These are phyloP conservation scores for Aleiodes alternator DNA, from an alignment of 2,888 invertebrate genomes.

Conservation along the genomic window DNA sequence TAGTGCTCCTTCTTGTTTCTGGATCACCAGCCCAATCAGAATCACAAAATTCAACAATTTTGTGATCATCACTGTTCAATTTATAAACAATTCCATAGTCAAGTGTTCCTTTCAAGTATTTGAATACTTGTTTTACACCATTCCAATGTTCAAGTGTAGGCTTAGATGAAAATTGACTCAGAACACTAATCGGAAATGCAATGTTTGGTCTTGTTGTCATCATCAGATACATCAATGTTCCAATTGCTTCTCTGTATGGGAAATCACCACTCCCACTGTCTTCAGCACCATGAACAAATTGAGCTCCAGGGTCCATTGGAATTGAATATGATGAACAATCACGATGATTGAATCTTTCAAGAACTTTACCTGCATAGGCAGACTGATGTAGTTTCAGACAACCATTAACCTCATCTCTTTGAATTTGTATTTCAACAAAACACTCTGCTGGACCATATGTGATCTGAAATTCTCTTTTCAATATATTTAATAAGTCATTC, in stretches of 20 bases:
- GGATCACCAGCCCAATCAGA: constrained; percentile 40
- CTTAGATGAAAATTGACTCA: constrained; percentile 34
- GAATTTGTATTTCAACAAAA: not conserved
- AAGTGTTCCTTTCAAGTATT: constrained; percentile 37
- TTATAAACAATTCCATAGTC: constrained; percentile 33
- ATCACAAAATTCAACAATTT: constrained; percentile 34
- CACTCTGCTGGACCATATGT: constrained; percentile 45
- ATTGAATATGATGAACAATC: not conserved
- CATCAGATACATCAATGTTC: constrained; percentile 41
- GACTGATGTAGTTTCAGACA: constrained; percentile 48
- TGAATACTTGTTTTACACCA: constrained; percentile 29
- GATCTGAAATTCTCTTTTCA: constrained; percentile 46
- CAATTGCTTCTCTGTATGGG: constrained; percentile 46
- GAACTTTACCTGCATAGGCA: constrained; percentile 37
- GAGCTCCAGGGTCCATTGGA: not conserved
- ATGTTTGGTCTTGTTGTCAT: constrained; percentile 42
- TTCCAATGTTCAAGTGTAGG: constrained; percentile 35
- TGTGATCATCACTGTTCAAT: not conserved
- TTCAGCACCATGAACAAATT: constrained; percentile 6
- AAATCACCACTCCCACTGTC: not conserved
- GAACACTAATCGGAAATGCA: constrained; percentile 34
- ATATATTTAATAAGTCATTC: constrained; percentile 22
- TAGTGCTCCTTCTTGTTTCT: constrained; percentile 37
- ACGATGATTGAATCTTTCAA: not conserved
- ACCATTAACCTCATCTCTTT: constrained; percentile 33